A percentile compares a stretch with the other conserved stretches of the same genome.
Evolutionary conservation across 1,140 invertebrate species (phyloP).

Genomic region (Nomia melanderi): DNA sequence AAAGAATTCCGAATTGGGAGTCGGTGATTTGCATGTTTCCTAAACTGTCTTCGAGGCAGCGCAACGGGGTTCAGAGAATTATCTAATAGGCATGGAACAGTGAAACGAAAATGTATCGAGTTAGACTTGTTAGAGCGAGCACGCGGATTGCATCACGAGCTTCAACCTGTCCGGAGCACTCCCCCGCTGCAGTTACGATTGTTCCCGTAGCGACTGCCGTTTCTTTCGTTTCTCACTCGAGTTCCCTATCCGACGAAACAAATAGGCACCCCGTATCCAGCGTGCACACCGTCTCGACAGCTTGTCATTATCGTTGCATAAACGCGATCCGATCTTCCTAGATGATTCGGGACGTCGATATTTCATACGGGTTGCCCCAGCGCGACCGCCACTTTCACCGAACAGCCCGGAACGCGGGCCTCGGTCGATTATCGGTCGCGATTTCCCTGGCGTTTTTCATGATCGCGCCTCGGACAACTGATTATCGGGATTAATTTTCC

Average conservation of each 20-base stretch:
- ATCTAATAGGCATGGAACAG: too few relatives aligned
- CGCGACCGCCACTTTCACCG: constrained; percentile 29
- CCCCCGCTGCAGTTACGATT: not conserved
- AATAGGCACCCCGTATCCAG: not conserved
- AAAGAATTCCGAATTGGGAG: too few relatives aligned
- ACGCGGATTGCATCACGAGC: not conserved
- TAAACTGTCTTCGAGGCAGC: too few relatives aligned
- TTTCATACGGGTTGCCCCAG: constrained; percentile 36
- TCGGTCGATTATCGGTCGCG: not conserved
- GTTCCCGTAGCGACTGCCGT: not conserved
- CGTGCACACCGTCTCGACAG: not conserved
- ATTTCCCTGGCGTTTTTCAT: constrained; percentile 1
- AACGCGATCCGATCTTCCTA: constrained; percentile 31
- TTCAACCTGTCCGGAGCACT: not conserved
- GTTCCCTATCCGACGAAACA: not conserved
- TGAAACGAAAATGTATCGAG: not conserved
- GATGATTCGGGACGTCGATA: constrained; percentile 31
- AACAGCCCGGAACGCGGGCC: not conserved
- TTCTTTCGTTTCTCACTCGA: not conserved
- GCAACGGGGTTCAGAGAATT: too few relatives aligned
- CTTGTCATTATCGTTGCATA: constrained; percentile 33
- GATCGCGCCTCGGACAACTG: not conserved
- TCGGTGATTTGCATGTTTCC: too few relatives aligned
- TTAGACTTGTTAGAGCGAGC: not conserved
- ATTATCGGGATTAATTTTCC: not conserved